Evolutionary conservation across 2,888 invertebrate genomes (phyloP), one percentile per base, ranked within the genome.

Genomic region (Diloba caeruleocephala): DNA sequence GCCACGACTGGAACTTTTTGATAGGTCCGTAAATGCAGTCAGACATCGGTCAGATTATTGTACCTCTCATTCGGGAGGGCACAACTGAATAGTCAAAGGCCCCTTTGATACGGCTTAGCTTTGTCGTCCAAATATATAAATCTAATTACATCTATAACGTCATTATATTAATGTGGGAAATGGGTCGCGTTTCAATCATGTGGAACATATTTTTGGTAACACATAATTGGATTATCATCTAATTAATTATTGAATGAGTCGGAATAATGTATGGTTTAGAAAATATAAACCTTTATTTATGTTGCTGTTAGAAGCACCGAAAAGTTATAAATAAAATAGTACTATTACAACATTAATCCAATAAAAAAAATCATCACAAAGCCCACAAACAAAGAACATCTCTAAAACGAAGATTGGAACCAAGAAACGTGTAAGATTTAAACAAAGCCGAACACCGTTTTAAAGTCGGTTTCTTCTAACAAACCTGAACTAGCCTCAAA

Each of bases 31-130:
- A 66, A 66, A 69, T 73, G 73, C 74, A 73, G 66, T 72, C 82
- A 81, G 81, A 78, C 79, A 71, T 68, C 62, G 55, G 62, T 56
- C 62, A 78, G 79, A 82, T 82, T 81, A 81, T 79, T 76, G 72
- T 78, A 59, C 69, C 71, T 71, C 51, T 76, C 74, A 72, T 81
- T 74, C 74, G 75, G 71, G 76, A 70, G 68, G 68, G 75, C 76
- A 82, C 84, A 76, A 79, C 74, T 73, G 83, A 84, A 72, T 81
- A 76, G 85, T 88, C 88, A 88, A 89, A 88, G 85, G 76, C 71
- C 51, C 76, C 81, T 88, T 88, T 88, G 87, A 85, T 79, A 76
- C 58, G 46, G 49, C 38, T 43, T 56, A 45, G 61, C 55, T 66
- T 63, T 64, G 61, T 68, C 60, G 43, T 50, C 51, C 49, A 53